A percentile compares a stretch with the other conserved stretches of the same genome.
Conservation (phyloP, 2,797 vertebrate species). For the Pseudopleuronectes americanus region DNA sequence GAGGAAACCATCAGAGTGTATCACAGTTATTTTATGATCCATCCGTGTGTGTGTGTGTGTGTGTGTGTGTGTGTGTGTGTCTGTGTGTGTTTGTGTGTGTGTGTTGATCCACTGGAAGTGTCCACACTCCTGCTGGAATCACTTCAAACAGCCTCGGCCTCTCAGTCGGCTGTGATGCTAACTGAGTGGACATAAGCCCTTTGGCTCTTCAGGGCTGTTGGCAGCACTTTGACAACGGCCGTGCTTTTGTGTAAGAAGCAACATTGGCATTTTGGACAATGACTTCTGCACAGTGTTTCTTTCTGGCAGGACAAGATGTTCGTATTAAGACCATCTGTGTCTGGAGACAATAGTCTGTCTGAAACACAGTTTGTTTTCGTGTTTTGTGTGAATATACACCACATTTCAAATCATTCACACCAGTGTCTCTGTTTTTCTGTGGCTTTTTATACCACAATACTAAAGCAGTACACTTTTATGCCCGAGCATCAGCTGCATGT, state of each 20-base stretch:
- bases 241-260: slow-evolving; percentile 45
- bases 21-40: slow-evolving; percentile 6
- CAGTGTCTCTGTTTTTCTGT: background rate
- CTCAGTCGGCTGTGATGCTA: slow-evolving; percentile 33
- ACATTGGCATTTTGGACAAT: slow-evolving; percentile 48
- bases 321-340: slow-evolving; percentile 29
- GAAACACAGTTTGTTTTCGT: background rate
- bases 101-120: background rate
- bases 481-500: slow-evolving; percentile 1
- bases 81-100: background rate
- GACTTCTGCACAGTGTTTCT: slow-evolving; percentile 30
- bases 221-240: slow-evolving; percentile 29
- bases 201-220: slow-evolving; percentile 40
- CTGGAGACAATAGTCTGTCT: background rate
- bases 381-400: background rate
- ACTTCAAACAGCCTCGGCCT: slow-evolving; percentile 38
- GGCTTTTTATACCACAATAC: background rate
- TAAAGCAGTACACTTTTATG: background rate
- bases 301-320: slow-evolving; percentile 27
- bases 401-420: background rate
- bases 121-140: slow-evolving; percentile 27
- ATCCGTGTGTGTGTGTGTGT: no score
- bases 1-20: background rate
- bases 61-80: background rate
- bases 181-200: slow-evolving; percentile 35